Conservation (phyloP, 2,797 vertebrate species). For the Kryptolebias ocellatus region DNA sequence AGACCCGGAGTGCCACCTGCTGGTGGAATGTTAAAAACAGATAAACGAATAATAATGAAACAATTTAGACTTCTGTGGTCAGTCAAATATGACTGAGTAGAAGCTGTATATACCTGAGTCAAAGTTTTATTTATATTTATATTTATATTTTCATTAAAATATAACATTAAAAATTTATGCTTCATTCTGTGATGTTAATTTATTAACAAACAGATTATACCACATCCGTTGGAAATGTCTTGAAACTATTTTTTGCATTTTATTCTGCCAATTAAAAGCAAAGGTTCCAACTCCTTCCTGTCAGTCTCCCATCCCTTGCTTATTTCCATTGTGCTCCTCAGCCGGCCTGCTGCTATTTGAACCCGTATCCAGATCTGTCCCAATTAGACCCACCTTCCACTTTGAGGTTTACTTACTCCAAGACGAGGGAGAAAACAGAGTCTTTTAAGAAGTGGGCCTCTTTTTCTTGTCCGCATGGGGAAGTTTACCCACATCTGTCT, state of each 20-base stretch:
- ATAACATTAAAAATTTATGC: fast-evolving
- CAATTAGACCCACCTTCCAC: slow-evolving; percentile 84
- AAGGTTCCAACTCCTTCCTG: slow-evolving; percentile 56
- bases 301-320: slow-evolving; percentile 50
- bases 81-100: neutral
- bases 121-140: neutral
- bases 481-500: slow-evolving; percentile 88
- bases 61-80: neutral
- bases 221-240: slow-evolving; percentile 1
- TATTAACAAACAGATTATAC: neutral
- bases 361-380: slow-evolving; percentile 72
- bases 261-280: slow-evolving; percentile 65
- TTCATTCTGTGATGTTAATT: neutral
- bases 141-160: neutral
- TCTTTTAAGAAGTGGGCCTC: slow-evolving; percentile 81
- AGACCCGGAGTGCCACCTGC: slow-evolving; percentile 74
- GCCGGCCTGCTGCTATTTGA: slow-evolving; percentile 74
- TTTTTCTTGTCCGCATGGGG: slow-evolving; percentile 75
- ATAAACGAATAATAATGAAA: no score
- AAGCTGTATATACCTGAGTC: neutral
- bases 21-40: slow-evolving; percentile 48
- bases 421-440: slow-evolving; percentile 71
- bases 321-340: slow-evolving; percentile 70
- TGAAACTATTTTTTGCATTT: slow-evolving; percentile 48
- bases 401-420: slow-evolving; percentile 72